Base-by-base conservation (phyloP, 64 coral and sea anemone genomes). In the Exaiptasia diaphana region DNA sequence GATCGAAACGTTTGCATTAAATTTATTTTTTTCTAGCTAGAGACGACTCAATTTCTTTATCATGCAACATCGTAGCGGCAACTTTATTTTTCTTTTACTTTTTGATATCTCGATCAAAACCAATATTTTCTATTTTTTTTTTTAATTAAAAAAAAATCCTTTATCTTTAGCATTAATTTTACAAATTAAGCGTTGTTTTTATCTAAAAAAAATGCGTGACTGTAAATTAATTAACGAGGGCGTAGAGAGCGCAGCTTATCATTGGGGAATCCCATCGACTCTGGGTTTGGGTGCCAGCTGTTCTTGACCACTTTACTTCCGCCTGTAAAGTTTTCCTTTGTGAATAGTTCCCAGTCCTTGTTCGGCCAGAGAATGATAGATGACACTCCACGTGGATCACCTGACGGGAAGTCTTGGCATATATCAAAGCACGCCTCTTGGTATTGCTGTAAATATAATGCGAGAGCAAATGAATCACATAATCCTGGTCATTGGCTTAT, bases 301-400 rank as follows among this genome's bases (percentile, higher is more conserved):
- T 14, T 15, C 27, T 39, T 9, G 10, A 17, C 8, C 9, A 7
- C 24, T 9, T 41, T 71, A 23, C 24, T 17, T 1, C 15, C 17
- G 15, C 67, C 67, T 21, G 20, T 0, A 38, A 63, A 80, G 2
- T 80, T 36, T 13, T 5, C 64, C 36, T 80, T 5, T 1, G 6
- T 15, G 20, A 38, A 64, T 2, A 80, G 76, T 17, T 80, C 13
- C 76, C 76, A 64, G 20, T 17, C 36, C 36, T 80, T 80, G 26
- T 40, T 60, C 0, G 53, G 77, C 37, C 41, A 45, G 22, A 80
- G 38, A 0, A 64, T 80, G 52, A 80, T 42, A 13, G 77, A 80
- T 11, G 77, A 64, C n/a, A 37, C 77, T 8, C 77, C 76, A 60
- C 34, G 32, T 3, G 23, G 11, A 42, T 0, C 24, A 28, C 54